Base-by-base conservation (phyloP, 2,888 invertebrate species). In the Icerya purchasi region DNA sequence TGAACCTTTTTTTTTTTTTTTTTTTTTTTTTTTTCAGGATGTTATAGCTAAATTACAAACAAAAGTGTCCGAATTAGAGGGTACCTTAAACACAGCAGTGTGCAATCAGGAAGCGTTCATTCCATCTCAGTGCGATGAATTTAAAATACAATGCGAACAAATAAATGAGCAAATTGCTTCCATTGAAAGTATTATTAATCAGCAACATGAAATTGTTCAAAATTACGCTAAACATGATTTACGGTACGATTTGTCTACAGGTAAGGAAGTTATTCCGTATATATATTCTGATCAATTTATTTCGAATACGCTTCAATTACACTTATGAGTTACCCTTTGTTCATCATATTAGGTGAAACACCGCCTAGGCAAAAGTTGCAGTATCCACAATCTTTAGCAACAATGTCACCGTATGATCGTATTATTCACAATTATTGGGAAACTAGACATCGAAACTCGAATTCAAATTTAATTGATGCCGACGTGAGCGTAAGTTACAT, bases 321-420 rank as follows among this genome's bases (percentile, higher is more conserved):
- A n/a, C n/a, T n/a, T n/a, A n/a, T n/a, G n/a, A n/a, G n/a, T n/a
- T n/a, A n/a, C n/a, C n/a, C n/a, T n/a, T n/a, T n/a, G n/a, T n/a
- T n/a, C n/a, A n/a, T n/a, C n/a, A n/a, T n/a, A n/a, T 20, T 51
- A 60, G 60, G 60, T 22, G 56, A 60, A 60, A 60, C 60, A 3
- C 60, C 60, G 14, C 56, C 55, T 49, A n/a, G 53, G 53, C 56
- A 56, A 14, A 24, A 50, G 3, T 60, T 24, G 25, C 51, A 56
- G 10, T 60, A 22, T 60, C 60, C 60, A n/a, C 24, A 60, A 56
- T 50, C 54, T 50, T 24, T 60, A 2, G 56, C 52, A 1, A 36
- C 50, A 20, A 52, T 60, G 56, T 56, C 60, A 3, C 60, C 60
- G 3, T 36, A 52, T 3, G 60, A 60, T n/a, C 56, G 51, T 19